These are phyloP conservation scores for Oryzias dopingdopingensis DNA, from an alignment of 2,797 vertebrate species.

Conservation along the genomic window DNA sequence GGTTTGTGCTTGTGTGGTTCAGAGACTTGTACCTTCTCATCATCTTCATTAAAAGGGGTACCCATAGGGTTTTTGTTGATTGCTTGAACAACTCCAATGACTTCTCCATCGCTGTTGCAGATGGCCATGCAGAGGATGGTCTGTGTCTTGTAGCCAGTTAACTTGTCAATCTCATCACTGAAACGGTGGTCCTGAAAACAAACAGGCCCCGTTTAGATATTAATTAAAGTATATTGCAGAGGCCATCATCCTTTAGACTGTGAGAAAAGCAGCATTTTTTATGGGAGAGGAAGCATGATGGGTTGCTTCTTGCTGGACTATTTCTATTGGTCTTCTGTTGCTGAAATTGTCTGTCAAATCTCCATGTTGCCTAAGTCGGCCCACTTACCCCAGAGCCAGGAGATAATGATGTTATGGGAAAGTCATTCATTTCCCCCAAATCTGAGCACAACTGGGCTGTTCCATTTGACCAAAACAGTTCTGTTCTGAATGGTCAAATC, in stretches of 20 bases:
- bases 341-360: constrained; percentile 48
- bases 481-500: no score
- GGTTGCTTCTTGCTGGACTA: constrained; percentile 19
- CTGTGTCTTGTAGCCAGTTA: constrained; percentile 84
- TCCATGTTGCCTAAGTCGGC: constrained; percentile 35
- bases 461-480: neutral
- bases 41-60: constrained; percentile 79
- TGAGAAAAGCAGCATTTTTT: constrained; percentile 8
- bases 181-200: constrained; percentile 80
- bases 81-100: constrained; percentile 83
- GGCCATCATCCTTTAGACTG: neutral
- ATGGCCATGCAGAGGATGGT: constrained; percentile 84
- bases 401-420: constrained; percentile 65
- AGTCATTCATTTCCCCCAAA: no score
- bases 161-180: constrained; percentile 85
- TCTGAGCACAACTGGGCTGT: neutral
- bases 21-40: constrained; percentile 77
- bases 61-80: constrained; percentile 83
- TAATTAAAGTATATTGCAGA: neutral
- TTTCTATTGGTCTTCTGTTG: constrained; percentile 28
- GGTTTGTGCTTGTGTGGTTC: neutral
- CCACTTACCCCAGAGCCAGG: constrained; percentile 59
- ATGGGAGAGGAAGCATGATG: constrained; percentile 14
- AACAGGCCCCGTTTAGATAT: constrained; percentile 14
- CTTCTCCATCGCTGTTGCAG: constrained; percentile 81